Evolutionary conservation across 2,888 invertebrate species (phyloP), one percentile per base, ranked within the genome.

Genomic region (Aspidiotus rigidus): DNA sequence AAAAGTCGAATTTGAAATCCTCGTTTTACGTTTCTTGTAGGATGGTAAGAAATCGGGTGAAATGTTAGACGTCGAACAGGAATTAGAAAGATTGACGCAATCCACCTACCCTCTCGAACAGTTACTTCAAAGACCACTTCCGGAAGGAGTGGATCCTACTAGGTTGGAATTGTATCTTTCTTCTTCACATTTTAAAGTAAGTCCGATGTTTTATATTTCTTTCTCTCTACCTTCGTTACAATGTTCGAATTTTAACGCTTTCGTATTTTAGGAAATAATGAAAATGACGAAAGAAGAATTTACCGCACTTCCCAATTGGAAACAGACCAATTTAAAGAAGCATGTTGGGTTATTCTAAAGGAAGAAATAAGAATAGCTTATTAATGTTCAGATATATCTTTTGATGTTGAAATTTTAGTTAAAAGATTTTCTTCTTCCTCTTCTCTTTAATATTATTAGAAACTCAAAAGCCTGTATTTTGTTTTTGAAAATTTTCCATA

Each of bases 91-190:
- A 70, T 83, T 95, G 72, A 85, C 86, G 0, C 83, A 86, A 76
- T 85, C 85, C 16, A 83, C 85, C 71, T 91, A 89, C 79, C 87
- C 93, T 0, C 81, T 90, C 40, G 84, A 85, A 44, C 89, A 90
- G 75, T 83, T 96, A 55, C 84, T 89, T 77, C 85, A 88, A 73
- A 84, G 90, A 73, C 94, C 94, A 15, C 80, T 93, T 74, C 95
- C 96, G 7, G 91, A 91, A 76, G 94, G 93, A 73, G 94, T 95
- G 0, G 93, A 96, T 80, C 90, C 93, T 6, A 88, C 90, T 55
- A 87, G 86, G 71, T 81, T 96, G 62, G 96, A 96, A 81, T 80
- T 86, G n/a, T 96, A 95, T 77, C 83, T 96, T 59, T 84, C 85
- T 41, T 82, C 85, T 41, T 82, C 84, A 16, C 92, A 94, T 75